Evolutionary conservation across 2,797 vertebrate genomes (phyloP).

Genomic region (Myotis findleyi): DNA sequence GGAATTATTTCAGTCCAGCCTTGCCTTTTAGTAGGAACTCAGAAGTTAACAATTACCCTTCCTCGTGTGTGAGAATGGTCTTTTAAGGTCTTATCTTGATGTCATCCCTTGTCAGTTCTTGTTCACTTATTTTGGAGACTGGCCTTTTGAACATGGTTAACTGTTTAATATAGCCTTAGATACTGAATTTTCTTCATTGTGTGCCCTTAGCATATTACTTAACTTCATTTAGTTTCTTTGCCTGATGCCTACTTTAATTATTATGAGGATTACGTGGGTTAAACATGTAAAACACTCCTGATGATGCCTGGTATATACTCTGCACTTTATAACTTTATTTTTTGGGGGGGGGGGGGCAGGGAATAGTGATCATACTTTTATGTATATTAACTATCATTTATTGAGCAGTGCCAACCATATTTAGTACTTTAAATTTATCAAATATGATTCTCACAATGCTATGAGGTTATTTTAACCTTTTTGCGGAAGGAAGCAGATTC

Average conservation of each 20-base stretch:
- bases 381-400: constrained; percentile 20
- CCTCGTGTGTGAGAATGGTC: background rate
- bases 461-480: background rate
- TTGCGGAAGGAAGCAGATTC: background rate
- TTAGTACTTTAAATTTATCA: constrained; percentile 20
- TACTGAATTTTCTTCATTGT: constrained; percentile 24
- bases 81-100: background rate
- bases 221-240: constrained; percentile 7
- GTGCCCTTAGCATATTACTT: constrained; percentile 20
- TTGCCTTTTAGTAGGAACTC: constrained; percentile 29
- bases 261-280: background rate
- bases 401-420: background rate
- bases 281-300: background rate
- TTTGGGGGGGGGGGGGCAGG: background rate
- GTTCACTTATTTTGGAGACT: background rate
- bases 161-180: background rate
- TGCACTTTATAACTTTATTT: background rate
- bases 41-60: constrained; percentile 20
- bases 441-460: constrained; percentile 27
- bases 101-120: background rate
- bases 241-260: background rate
- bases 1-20: constrained; percentile 26
- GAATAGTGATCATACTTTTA: background rate
- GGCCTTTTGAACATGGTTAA: constrained; percentile 15
- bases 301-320: background rate